Conservation (phyloP, 2,797 vertebrate species). For the Megalops cyprinoides region DNA sequence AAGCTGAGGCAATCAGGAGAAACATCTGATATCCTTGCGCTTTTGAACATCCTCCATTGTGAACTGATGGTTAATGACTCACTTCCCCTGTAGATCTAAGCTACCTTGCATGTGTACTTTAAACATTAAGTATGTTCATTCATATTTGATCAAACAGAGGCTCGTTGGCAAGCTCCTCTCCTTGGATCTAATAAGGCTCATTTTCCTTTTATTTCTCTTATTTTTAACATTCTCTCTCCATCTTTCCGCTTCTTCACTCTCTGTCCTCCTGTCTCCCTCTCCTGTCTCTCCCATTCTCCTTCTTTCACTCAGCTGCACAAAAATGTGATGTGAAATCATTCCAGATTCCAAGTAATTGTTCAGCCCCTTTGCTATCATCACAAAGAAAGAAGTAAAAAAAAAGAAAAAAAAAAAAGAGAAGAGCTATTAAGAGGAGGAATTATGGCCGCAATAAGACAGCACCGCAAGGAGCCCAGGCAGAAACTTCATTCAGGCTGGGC, state of each 20-base stretch:
- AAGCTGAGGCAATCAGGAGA: not conserved
- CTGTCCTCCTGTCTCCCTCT: not conserved
- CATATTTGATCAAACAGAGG: not conserved
- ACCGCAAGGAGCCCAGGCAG: not conserved
- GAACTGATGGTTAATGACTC: not conserved
- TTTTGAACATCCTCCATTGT: not conserved
- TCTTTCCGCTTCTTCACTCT: not conserved
- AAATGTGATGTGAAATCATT: constrained; percentile 32
- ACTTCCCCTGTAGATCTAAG: not conserved
- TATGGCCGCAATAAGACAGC: constrained; percentile 28
- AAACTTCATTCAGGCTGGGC: not conserved
- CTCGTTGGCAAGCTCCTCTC: not conserved
- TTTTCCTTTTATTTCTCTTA: not conserved
- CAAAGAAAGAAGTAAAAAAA: constrained; percentile 26
- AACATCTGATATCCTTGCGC: too few relatives aligned
- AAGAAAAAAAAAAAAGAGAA: constrained; percentile 22
- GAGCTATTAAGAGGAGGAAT: constrained; percentile 16
- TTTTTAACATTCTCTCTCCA: not conserved
- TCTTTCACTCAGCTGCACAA: not conserved
- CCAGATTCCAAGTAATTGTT: constrained; percentile 35
- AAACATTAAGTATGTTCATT: not conserved
- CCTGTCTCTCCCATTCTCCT: not conserved
- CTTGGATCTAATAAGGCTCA: not conserved
- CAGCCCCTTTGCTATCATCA: constrained; percentile 39
- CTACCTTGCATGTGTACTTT: not conserved